Conservation (phyloP, 2,113 vertebrate genomes). For the Sterna hirundo region DNA sequence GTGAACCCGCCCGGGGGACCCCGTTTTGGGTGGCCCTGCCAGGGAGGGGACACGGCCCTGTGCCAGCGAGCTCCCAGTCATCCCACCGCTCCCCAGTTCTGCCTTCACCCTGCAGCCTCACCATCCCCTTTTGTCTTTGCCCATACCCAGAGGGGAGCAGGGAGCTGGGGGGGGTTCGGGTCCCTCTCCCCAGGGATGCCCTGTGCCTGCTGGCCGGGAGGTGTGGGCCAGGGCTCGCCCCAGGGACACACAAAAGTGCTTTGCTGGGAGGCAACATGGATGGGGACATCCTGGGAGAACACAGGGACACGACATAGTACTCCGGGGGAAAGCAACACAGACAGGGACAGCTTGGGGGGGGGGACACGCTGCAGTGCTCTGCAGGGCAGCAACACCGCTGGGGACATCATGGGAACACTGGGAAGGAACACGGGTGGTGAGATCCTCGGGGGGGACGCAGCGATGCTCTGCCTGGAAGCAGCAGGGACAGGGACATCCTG, state of each 20-base stretch:
- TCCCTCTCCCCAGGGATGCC: not conserved
- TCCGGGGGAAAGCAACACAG: not conserved
- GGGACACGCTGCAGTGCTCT: not conserved
- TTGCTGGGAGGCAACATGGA: not conserved
- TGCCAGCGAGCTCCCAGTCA: not conserved
- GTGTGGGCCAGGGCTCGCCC: fast-evolving
- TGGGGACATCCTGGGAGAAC: not conserved
- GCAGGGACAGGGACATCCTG: not conserved
- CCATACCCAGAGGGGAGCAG: fast-evolving
- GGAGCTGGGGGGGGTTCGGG: not conserved
- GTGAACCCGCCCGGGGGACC: fast-evolving
- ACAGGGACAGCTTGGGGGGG: not conserved
- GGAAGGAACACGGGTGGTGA: not conserved
- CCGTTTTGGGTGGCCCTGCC: fast-evolving
- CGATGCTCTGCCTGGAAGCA: not conserved
- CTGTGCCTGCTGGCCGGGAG: not conserved
- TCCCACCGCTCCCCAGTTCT: not conserved
- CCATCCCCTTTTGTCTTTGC: fast-evolving
- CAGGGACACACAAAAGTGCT: not conserved
- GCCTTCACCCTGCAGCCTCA: not conserved
- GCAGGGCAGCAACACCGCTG: not conserved
- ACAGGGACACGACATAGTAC: not conserved
- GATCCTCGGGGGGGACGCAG: not conserved
- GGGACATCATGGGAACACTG: not conserved
- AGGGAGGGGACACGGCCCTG: fast-evolving